Conservation (phyloP, 37 sponge, comb jelly and placozoan genomes). For the Chondrilla cf. caribensis region DNA sequence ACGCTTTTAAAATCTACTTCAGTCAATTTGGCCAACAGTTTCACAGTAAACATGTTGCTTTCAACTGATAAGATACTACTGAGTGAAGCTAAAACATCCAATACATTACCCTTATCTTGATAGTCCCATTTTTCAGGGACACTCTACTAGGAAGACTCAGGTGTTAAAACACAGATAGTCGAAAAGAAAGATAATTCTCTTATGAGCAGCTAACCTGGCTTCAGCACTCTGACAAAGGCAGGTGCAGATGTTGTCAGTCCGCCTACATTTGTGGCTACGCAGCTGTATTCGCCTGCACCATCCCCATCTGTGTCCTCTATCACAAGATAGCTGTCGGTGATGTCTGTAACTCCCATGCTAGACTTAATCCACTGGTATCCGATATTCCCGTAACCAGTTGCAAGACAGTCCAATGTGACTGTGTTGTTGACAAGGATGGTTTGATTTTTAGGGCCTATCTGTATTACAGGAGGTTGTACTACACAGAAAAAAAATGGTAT, state of each 20-base stretch:
- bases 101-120: no score
- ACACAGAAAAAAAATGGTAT: not conserved
- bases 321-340: not conserved
- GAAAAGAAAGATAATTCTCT: no score
- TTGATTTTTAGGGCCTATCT: not conserved
- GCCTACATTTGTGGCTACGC: not conserved
- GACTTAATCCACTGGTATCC: conserved; percentile 15
- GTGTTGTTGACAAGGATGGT: conserved; percentile 4
- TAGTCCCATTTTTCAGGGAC: no score
- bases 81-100: no score
- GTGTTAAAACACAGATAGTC: no score
- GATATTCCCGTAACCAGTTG: not conserved
- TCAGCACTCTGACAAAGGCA: conserved; percentile 8
- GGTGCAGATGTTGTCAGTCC: not conserved
- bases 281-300: conserved; percentile 9
- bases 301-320: not conserved
- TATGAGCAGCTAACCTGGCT: not conserved
- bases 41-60: no score
- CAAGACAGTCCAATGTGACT: not conserved
- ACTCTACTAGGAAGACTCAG: no score
- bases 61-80: no score
- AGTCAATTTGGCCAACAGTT: no score
- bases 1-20: no score
- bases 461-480: conserved; percentile 4
- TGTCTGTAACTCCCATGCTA: not conserved